Evolutionary conservation across 2,888 invertebrate species (phyloP), one percentile per base, ranked within the genome.

Genomic region (Chesias legatella): DNA sequence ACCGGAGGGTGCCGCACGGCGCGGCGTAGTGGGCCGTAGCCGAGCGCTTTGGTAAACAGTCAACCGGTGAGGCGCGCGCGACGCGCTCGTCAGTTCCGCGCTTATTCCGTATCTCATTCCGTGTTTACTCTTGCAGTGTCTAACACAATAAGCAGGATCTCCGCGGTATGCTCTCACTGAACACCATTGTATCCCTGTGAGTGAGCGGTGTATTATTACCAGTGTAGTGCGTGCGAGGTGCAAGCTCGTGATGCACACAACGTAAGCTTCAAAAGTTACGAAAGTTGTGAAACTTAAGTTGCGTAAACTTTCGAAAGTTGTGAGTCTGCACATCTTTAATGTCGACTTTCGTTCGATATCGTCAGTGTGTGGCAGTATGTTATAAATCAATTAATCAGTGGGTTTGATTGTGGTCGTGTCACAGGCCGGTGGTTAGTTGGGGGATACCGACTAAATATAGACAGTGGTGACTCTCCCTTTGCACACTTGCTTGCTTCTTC

Each of bases 141-240:
- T 51, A 45, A 48, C 60, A 83, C 79, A 83, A 79, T 74, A 67
- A 62, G 67, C 79, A 81, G 80, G 81, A 83, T 78, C 76, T 81
- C 56, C 69, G 76, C 74, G 72, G 67, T 76, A 60, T 65, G 64
- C 59, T 63, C 54, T 51, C 58, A 59, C 61, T 71, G 63, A 66
- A 66, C 63, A 51, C 48, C 49, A 48, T 60, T 51, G 55, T 55
- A 27, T 7, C 10, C 20, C 10, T 35, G 21, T 8, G 28, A 13
- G 29, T 26, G 30, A 35, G 27, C n/a, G 17, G 41, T 42, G 31
- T 24, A 29, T n/a, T n/a, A 13, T 17, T 33, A 9, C 30, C 24
- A 27, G 26, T 31, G 25, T 41, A n/a, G n/a, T n/a, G n/a, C n/a
- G n/a, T n/a, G n/a, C n/a, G n/a, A n/a, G n/a, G 34, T 13, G 13